Conservation (phyloP, 2,888 invertebrate genomes). For the Nephrotoma appendiculata region DNA sequence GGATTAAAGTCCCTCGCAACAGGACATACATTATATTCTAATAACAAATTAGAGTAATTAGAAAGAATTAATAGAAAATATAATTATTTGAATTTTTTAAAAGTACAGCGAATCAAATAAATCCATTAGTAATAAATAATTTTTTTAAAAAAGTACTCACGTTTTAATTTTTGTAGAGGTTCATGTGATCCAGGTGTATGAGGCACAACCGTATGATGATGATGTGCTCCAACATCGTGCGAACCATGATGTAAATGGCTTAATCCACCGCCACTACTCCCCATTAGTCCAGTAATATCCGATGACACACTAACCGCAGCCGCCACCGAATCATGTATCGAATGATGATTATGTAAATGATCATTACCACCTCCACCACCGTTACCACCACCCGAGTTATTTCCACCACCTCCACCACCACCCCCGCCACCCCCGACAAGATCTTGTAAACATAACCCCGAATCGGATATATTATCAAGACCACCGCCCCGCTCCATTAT, state of each 20-base stretch:
- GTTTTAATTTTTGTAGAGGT: slow-evolving; percentile 58
- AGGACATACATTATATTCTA: too few species aligned
- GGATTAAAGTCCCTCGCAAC: too few species aligned
- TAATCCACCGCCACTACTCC: slow-evolving; percentile 21
- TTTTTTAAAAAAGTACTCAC: slow-evolving; percentile 31
- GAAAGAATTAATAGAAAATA: too few species aligned
- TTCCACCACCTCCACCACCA: slow-evolving; percentile 36
- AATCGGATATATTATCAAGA: slow-evolving; percentile 42
- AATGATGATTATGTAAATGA: slow-evolving; percentile 33
- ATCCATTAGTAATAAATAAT: background rate
- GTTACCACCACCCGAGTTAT: slow-evolving; percentile 32
- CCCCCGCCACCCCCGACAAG: slow-evolving; percentile 35
- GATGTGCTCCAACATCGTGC: slow-evolving; percentile 37
- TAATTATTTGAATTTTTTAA: too few species aligned
- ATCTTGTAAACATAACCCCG: slow-evolving; percentile 52
- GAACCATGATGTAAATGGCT: slow-evolving; percentile 31
- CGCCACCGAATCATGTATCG: slow-evolving; percentile 36
- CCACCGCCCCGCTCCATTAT: slow-evolving; percentile 28
- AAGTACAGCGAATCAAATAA: too few species aligned
- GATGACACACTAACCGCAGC: slow-evolving; percentile 41
- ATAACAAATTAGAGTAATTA: too few species aligned
- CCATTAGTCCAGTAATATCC: slow-evolving; percentile 41
- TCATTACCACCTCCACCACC: slow-evolving; percentile 26
- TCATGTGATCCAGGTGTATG: slow-evolving; percentile 42
- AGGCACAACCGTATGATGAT: slow-evolving; percentile 40